Evolutionary conservation across 2,113 vertebrate species (phyloP).

Genomic region (Toxotes chatareus): DNA sequence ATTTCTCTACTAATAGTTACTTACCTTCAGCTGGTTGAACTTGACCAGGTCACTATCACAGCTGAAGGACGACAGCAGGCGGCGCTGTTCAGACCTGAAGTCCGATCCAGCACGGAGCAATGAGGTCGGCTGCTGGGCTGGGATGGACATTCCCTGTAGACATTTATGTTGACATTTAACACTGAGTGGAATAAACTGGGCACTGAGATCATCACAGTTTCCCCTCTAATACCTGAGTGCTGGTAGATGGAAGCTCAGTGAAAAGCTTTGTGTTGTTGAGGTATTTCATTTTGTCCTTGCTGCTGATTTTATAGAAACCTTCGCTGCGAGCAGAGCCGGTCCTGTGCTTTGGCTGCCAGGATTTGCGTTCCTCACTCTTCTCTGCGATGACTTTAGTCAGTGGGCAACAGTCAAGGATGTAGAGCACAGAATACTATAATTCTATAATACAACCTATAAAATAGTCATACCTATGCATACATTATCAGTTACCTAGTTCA

Average conservation of each 20-base stretch:
- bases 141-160: conserved; percentile 88
- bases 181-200: neutral
- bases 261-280: conserved; percentile 86
- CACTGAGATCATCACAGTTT: neutral
- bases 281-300: conserved; percentile 95
- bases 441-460: neutral
- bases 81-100: conserved; percentile 94
- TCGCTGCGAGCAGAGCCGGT: conserved; percentile 95
- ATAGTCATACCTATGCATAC: neutral
- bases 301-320: conserved; percentile 97
- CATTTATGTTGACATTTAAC: neutral
- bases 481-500: neutral
- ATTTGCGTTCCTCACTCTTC: conserved; percentile 85
- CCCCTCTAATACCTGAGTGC: conserved; percentile 86
- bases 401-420: conserved; percentile 88
- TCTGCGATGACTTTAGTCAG: conserved; percentile 89
- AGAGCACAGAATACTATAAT: neutral
- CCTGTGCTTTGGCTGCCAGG: conserved; percentile 87
- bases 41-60: conserved; percentile 97
- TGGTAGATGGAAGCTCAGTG: conserved; percentile 85
- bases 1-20: neutral
- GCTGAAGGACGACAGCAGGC: conserved; percentile 95
- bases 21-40: conserved; percentile 98
- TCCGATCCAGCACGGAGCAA: conserved; percentile 93
- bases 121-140: conserved; percentile 88